These are phyloP conservation scores for Limanda limanda DNA, from an alignment of 2,113 vertebrate species.

Conservation along the genomic window DNA sequence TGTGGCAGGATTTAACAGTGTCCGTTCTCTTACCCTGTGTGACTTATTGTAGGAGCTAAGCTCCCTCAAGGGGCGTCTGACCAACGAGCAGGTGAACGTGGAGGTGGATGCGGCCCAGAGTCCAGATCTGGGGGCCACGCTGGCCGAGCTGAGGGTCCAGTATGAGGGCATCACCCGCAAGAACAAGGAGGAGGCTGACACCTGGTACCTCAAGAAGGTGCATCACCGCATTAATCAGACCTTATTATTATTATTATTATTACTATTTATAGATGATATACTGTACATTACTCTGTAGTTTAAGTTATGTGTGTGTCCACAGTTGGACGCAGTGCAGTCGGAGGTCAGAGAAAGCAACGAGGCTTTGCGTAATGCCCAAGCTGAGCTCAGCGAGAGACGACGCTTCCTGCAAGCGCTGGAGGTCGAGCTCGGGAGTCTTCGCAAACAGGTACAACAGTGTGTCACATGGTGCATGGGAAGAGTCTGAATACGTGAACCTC, in stretches of 20 bases:
- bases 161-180: slow-evolving; percentile 85
- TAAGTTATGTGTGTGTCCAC: slow-evolving; percentile 21
- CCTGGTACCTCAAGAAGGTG: slow-evolving; percentile 86
- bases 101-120: slow-evolving; percentile 81
- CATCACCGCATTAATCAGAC: neutral
- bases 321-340: slow-evolving; percentile 81
- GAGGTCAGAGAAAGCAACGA: slow-evolving; percentile 84
- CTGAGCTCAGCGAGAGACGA: slow-evolving; percentile 79
- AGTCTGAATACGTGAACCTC: neutral
- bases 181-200: slow-evolving; percentile 85
- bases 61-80: slow-evolving; percentile 71
- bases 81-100: slow-evolving; percentile 83
- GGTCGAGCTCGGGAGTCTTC: slow-evolving; percentile 81
- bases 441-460: slow-evolving; percentile 77
- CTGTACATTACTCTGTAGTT: neutral
- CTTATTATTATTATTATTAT: neutral
- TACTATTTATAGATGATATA: neutral
- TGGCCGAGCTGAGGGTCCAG: slow-evolving; percentile 83
- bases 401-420: slow-evolving; percentile 84
- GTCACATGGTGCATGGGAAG: neutral
- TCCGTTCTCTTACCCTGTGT: neutral
- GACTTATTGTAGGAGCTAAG: slow-evolving; percentile 74
- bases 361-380: slow-evolving; percentile 77
- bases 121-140: slow-evolving; percentile 79
- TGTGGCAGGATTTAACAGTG: neutral